Percentiles rank a stretch among this genome's conserved stretches.
Evolutionary conservation across 2,797 vertebrate genomes (phyloP).

Genomic region (Gymnocypris eckloni): DNA sequence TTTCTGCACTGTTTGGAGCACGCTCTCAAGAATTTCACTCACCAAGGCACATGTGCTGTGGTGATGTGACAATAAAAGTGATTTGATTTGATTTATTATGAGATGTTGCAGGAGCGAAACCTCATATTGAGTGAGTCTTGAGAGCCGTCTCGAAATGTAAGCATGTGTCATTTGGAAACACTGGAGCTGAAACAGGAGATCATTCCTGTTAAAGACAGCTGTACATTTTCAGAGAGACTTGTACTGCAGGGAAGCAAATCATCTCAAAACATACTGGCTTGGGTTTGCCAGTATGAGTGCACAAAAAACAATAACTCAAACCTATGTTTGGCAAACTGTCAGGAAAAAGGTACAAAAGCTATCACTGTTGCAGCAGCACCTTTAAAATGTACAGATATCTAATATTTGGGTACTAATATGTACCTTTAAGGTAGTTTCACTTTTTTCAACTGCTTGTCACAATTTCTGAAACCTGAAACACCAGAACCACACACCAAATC

Average conservation of each 20-base stretch:
- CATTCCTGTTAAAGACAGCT: conserved; percentile 2
- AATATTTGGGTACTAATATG: neutral
- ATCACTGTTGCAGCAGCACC: neutral
- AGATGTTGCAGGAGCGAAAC: neutral
- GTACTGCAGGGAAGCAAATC: neutral
- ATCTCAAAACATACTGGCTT: neutral
- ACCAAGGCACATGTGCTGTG: too few species aligned
- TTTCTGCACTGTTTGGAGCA: too few species aligned
- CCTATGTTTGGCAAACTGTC: neutral
- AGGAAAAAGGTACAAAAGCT: neutral
- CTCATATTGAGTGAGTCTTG: neutral
- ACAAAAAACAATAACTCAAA: neutral
- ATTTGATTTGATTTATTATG: neutral
- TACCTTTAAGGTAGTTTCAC: neutral
- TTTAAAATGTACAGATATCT: neutral
- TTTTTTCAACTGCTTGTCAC: too few species aligned
- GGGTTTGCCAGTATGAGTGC: neutral
- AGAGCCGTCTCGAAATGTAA: neutral
- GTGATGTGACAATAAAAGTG: too few species aligned
- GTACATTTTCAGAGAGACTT: neutral
- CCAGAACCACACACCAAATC: too few species aligned
- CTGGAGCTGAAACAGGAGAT: conserved; percentile 10
- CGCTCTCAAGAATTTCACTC: too few species aligned
- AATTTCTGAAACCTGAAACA: too few species aligned
- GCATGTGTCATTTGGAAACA: neutral